phyloP scores from a whole-genome alignment of 2,113 vertebrate species.

The Gambusia holbrooki region DNA sequence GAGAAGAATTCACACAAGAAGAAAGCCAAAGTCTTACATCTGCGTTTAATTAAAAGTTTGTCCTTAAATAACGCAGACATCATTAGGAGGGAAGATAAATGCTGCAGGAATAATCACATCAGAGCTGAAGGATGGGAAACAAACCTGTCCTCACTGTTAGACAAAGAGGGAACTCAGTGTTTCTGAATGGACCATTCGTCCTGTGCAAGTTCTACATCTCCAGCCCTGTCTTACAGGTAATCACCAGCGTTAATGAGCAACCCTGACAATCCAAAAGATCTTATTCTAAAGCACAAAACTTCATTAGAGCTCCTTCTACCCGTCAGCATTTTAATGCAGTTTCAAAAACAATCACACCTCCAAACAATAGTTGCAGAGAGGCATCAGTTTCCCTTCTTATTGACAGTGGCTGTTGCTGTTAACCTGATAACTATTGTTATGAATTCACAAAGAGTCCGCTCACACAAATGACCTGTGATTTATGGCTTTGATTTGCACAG shows the following conservation, averaged over 20 bases:
- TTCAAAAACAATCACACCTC: not conserved
- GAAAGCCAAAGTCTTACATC: constrained; percentile 7
- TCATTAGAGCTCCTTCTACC: not conserved
- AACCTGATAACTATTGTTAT: constrained; percentile 55
- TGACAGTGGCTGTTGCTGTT: constrained; percentile 36
- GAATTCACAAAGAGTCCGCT: constrained; percentile 37
- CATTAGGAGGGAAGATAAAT: constrained; percentile 21
- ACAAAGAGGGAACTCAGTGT: constrained; percentile 37
- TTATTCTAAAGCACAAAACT: not conserved
- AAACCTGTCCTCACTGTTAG: constrained; percentile 45
- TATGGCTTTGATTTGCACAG: constrained; percentile 50
- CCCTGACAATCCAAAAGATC: constrained; percentile 23
- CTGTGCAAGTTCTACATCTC: constrained; percentile 6
- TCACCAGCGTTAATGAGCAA: constrained; percentile 51
- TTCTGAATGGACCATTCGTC: constrained; percentile 56
- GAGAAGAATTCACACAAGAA: constrained; percentile 1
- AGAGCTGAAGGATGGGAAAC: constrained; percentile 52
- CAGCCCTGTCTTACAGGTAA: constrained; percentile 45
- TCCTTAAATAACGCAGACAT: constrained; percentile 3
- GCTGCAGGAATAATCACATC: constrained; percentile 14
- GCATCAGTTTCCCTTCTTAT: constrained; percentile 34
- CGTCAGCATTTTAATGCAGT: not conserved
- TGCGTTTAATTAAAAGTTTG: constrained; percentile 21
- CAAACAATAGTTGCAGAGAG: constrained; percentile 22
- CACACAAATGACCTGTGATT: constrained; percentile 64